Evolutionary conservation across 2,113 vertebrate genomes (phyloP).

Genomic region (Vombatus ursinus): DNA sequence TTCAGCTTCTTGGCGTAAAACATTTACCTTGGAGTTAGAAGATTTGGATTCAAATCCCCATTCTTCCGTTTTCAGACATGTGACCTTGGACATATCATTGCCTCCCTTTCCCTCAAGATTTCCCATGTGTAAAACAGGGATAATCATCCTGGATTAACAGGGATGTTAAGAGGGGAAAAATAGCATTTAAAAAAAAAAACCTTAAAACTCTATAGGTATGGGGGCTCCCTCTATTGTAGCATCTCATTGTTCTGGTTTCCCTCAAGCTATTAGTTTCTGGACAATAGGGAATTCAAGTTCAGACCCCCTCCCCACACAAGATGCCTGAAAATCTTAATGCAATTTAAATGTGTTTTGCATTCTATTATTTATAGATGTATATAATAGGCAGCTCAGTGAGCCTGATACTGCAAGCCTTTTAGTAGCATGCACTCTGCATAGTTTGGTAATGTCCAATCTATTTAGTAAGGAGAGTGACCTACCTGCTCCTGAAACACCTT

Average conservation of each 20-base stretch:
- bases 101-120: background rate
- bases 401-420: accelerated
- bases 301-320: background rate
- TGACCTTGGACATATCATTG: background rate
- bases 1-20: background rate
- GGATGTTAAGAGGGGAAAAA: background rate
- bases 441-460: background rate
- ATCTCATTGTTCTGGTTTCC: accelerated
- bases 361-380: background rate
- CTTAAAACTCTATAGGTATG: background rate
- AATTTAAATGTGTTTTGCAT: background rate
- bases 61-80: background rate
- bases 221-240: background rate
- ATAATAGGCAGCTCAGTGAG: background rate
- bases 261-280: background rate
- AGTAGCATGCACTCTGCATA: accelerated
- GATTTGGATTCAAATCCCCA: background rate
- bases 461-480: background rate
- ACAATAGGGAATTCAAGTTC: accelerated
- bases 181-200: too few relatives aligned
- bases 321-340: background rate
- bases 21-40: background rate
- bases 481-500: background rate
- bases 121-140: background rate
- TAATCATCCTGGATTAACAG: background rate